Percentiles rank a stretch among this genome's conserved stretches.
Evolutionary conservation across 2,113 vertebrate genomes (phyloP).

Genomic region (Channa argus): DNA sequence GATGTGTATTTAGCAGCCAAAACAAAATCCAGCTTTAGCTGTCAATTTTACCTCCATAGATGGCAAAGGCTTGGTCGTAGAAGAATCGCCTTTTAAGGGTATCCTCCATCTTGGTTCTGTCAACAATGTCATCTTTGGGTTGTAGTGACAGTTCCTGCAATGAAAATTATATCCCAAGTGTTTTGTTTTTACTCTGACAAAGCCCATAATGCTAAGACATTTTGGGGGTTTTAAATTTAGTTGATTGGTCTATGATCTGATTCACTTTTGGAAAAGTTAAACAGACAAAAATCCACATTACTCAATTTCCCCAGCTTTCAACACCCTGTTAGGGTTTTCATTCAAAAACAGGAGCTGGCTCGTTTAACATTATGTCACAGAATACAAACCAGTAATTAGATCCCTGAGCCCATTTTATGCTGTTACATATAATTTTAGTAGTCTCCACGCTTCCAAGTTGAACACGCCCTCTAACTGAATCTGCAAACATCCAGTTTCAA

Average conservation of each 20-base stretch:
- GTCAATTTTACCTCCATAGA: conserved; percentile 92
- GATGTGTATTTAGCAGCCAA: background rate
- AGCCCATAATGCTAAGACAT: background rate
- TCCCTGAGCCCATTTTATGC: no score
- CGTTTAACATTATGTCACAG: background rate
- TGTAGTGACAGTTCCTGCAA: conserved; percentile 92
- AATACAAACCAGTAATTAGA: background rate
- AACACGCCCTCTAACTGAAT: background rate
- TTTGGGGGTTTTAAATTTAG: no score
- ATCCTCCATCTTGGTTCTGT: conserved; percentile 97
- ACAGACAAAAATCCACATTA: no score
- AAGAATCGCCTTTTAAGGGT: conserved; percentile 98
- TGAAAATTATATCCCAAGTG: background rate
- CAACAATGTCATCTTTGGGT: conserved; percentile 96
- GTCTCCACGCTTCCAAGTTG: no score
- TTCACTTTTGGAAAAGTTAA: background rate
- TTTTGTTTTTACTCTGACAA: background rate
- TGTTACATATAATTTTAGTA: background rate
- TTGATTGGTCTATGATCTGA: background rate
- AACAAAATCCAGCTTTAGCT: background rate
- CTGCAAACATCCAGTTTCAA: no score
- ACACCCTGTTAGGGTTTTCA: background rate
- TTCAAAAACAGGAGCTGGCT: background rate
- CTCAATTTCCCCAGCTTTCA: background rate
- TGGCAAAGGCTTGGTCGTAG: conserved; percentile 98